Evolutionary conservation across 2,113 vertebrate genomes (phyloP).

Genomic region (Agapornis roseicollis): DNA sequence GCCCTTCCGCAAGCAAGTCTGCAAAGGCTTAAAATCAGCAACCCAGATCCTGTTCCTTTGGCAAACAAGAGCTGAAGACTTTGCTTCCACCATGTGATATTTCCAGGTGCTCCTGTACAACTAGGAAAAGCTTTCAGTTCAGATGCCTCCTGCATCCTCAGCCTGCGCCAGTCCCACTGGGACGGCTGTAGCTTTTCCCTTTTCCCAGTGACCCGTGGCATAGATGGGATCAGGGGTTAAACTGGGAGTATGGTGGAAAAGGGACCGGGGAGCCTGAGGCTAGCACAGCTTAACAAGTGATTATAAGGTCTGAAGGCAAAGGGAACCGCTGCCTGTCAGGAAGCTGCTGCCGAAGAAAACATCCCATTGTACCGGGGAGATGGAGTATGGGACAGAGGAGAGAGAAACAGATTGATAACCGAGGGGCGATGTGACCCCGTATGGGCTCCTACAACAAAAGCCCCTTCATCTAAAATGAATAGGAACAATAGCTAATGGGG

Average conservation of each 20-base stretch:
- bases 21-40: neutral
- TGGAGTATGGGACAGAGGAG: constrained; percentile 14
- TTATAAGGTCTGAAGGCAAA: constrained; percentile 63
- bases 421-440: constrained; percentile 40
- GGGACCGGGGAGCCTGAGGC: neutral
- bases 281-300: constrained; percentile 34
- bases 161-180: neutral
- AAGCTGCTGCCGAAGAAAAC: constrained; percentile 49
- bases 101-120: neutral
- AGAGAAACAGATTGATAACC: constrained; percentile 63
- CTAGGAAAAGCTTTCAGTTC: neutral
- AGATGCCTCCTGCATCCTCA: neutral
- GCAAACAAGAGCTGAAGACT: neutral
- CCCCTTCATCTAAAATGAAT: constrained; percentile 58
- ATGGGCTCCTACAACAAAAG: constrained; percentile 56
- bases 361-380: constrained; percentile 47
- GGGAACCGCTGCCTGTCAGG: constrained; percentile 27
- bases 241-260: constrained; percentile 45
- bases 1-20: rapidly evolving
- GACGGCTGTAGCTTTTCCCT: neutral
- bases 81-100: neutral
- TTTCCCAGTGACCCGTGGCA: neutral
- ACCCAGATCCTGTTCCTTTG: neutral
- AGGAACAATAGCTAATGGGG: constrained; percentile 54
- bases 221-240: constrained; percentile 63